Evolutionary conservation across 1,140 invertebrate genomes (phyloP), one percentile per base, ranked within the genome.

Genomic region (Drosophila sechellia): DNA sequence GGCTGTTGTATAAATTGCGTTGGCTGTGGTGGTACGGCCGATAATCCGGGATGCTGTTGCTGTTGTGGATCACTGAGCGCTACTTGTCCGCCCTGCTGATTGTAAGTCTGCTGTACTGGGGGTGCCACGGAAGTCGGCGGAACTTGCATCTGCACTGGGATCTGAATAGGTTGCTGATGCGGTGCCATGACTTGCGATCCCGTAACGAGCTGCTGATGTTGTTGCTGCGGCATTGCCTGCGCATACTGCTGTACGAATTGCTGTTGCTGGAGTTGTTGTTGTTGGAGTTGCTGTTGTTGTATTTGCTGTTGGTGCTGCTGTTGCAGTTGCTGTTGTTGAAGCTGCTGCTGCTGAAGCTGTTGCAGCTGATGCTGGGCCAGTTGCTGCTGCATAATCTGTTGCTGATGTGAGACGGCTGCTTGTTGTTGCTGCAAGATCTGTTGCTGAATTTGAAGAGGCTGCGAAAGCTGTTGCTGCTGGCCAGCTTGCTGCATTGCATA

Each of bases 131-230:
- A 15, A 27, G 45, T 49, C 6, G 83, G n/a, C 20, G 79, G 76
- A 37, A 80, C 69, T 46, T 87, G 85, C 77, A 90, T 77, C 25
- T 90, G 84, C 15, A 81, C 79, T 34, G 50, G 52, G 2, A 71
- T 57, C 15, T 70, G 68, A 65, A 71, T 70, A 10, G 64, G 50
- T 10, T 72, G 81, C n/a, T 92, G 94, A 43, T 94, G 93, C 13
- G 93, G 92, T 25, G 92, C 93, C 22, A 93, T 90, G 12, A 93
- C 93, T 65, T 94, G 94, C 1, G 92, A 91, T 17, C 93, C 93
- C 15, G 63, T 69, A 65, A 64, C 93, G 93, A 70, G 92, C 61
- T 45, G 79, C 54, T 79, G 80, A 39, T 64, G 77, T 11, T 76
- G 65, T 34, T 75, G 79, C 43, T 89, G 84, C 11, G 77, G 22